Percentiles rank a stretch among this genome's conserved stretches.
phyloP scores from a whole-genome alignment of 1,140 invertebrate genomes.

The Aplysia californica region DNA sequence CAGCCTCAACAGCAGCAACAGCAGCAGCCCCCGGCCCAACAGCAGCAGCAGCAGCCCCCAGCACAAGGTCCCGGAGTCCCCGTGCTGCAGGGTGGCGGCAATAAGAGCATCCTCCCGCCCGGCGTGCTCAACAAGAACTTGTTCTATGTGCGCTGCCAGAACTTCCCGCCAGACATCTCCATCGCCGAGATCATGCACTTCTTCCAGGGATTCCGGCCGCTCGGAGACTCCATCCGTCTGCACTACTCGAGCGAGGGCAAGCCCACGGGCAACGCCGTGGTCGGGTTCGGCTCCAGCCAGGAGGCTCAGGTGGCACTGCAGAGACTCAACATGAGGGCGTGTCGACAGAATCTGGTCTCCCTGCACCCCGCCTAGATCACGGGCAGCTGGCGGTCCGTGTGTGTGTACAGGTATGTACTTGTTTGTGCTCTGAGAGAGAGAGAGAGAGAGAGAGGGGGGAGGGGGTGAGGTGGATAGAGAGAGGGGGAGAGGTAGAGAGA shows the following conservation, averaged over 20 bases:
- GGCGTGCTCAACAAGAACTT: conserved; percentile 39
- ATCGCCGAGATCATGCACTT: conserved; percentile 90
- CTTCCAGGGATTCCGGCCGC: conserved; percentile 72
- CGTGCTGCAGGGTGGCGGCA: conserved; percentile 7
- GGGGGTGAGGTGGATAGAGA: background rate
- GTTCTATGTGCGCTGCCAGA: conserved; percentile 69
- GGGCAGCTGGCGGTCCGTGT: background rate
- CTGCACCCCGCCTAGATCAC: conserved; percentile 28
- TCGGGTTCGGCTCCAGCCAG: conserved; percentile 80
- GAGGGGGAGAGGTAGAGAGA: conserved; percentile 1
- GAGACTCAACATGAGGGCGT: conserved; percentile 62
- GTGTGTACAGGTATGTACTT: background rate
- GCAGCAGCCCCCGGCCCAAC: background rate
- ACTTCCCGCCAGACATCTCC: conserved; percentile 86
- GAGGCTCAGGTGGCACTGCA: conserved; percentile 82
- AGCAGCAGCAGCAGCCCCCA: background rate
- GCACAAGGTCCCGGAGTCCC: conserved; percentile 24
- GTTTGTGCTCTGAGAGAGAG: background rate
- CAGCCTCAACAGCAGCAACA: too few species aligned
- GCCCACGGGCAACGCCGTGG: conserved; percentile 89
- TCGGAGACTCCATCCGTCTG: conserved; percentile 60
- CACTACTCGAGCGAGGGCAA: conserved; percentile 60
- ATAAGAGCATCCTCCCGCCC: conserved; percentile 36
- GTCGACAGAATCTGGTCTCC: conserved; percentile 36
- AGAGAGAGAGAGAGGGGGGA: background rate